phyloP scores from a whole-genome alignment of 2,113 vertebrate genomes.

The Sus scrofa region DNA sequence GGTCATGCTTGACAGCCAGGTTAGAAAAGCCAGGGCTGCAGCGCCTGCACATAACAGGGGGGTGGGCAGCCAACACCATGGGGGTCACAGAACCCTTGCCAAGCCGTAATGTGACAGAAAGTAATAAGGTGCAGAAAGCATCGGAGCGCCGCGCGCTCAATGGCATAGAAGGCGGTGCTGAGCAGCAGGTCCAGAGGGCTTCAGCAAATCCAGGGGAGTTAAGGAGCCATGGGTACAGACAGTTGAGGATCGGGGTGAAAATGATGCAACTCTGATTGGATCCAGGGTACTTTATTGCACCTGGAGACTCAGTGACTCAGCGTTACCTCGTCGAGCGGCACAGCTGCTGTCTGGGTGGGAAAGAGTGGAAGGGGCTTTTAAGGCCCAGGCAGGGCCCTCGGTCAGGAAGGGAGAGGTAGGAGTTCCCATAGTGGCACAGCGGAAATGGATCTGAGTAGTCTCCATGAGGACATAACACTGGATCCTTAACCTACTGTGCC shows the following conservation, averaged over 20 bases:
- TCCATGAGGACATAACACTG: too few relatives aligned
- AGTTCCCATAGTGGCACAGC: too few relatives aligned
- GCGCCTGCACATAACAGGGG: not conserved
- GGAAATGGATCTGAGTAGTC: too few relatives aligned
- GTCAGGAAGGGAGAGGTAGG: not conserved
- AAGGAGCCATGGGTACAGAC: not conserved
- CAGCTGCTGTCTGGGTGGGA: not conserved
- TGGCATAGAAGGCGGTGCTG: not conserved
- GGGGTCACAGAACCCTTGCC: not conserved
- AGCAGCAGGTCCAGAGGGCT: not conserved
- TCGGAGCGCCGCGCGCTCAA: accelerated
- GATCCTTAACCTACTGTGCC: too few relatives aligned
- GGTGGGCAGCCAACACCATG: not conserved
- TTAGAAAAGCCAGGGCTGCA: not conserved
- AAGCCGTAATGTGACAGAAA: not conserved
- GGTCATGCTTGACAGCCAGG: not conserved
- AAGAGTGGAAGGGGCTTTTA: not conserved
- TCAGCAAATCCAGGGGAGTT: not conserved
- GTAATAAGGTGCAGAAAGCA: not conserved
- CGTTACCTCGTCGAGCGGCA: not conserved
- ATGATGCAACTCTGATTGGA: not conserved
- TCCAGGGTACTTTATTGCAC: not conserved
- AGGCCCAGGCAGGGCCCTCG: not conserved
- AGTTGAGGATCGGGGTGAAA: not conserved
- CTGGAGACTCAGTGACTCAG: too few relatives aligned